Evolutionary conservation across 2,797 vertebrate species (phyloP).

Genomic region (Pseudochaenichthys georgianus): DNA sequence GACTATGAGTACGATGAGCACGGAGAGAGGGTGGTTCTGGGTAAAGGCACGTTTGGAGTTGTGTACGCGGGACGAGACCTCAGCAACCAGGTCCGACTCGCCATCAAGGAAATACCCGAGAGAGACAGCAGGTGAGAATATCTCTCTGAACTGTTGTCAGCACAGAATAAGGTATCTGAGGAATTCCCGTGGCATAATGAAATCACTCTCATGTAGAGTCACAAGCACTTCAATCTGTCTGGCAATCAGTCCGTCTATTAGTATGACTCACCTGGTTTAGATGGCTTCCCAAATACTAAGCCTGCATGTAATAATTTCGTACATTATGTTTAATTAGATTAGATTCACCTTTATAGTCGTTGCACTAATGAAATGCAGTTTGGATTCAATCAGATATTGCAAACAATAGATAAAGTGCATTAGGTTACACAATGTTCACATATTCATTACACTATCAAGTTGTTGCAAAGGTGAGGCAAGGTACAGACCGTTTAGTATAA

Average conservation of each 20-base stretch:
- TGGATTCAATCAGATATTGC: too few species aligned
- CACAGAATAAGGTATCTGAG: background rate
- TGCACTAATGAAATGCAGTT: too few species aligned
- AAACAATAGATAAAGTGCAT: too few species aligned
- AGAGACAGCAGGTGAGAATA: constrained; percentile 93
- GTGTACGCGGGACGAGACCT: constrained; percentile 98
- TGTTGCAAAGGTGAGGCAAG: too few species aligned
- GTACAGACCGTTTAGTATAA: too few species aligned
- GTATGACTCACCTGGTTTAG: background rate
- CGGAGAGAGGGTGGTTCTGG: constrained; percentile 92
- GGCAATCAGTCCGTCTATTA: background rate
- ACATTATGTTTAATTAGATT: too few species aligned
- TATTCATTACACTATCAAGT: too few species aligned
- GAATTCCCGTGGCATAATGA: background rate
- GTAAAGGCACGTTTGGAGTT: constrained; percentile 96
- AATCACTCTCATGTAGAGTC: background rate
- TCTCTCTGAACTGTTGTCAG: background rate
- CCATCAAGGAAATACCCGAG: constrained; percentile 99
- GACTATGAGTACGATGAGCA: constrained; percentile 99
- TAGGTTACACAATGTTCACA: too few species aligned
- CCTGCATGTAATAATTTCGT: too few species aligned
- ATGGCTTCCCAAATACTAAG: too few species aligned
- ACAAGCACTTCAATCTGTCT: background rate
- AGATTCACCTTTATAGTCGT: too few species aligned
- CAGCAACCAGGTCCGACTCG: constrained; percentile 98